Percentiles rank a stretch among this genome's conserved stretches.
phyloP scores from a whole-genome alignment of 2,797 vertebrate genomes.

The Xenopus petersii region DNA sequence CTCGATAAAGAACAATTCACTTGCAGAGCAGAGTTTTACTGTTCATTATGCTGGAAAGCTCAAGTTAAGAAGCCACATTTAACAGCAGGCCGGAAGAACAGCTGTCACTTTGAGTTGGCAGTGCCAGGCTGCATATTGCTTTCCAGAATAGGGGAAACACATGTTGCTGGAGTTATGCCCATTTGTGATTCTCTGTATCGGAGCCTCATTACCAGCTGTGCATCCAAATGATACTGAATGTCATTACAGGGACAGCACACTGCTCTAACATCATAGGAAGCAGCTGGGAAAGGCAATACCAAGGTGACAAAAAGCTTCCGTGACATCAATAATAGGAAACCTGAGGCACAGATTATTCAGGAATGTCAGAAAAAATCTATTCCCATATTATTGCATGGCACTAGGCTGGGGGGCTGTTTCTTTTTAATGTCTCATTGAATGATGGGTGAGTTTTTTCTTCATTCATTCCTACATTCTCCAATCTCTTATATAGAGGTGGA shows the following conservation, averaged over 20 bases:
- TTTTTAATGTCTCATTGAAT: too few species aligned
- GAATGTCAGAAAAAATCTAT: not conserved
- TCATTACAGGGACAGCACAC: conserved; percentile 1
- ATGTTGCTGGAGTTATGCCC: conserved; percentile 18
- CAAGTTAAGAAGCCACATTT: conserved; percentile 37
- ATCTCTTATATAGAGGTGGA: too few species aligned
- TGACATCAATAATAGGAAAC: conserved; percentile 15
- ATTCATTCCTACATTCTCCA: too few species aligned
- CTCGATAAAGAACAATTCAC: conserved; percentile 38
- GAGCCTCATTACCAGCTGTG: conserved; percentile 24
- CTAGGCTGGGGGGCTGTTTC: not conserved
- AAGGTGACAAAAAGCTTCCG: conserved; percentile 15
- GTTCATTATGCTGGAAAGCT: conserved; percentile 39
- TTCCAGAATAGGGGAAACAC: conserved; percentile 4
- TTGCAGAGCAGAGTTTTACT: conserved; percentile 37
- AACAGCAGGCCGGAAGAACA: conserved; percentile 34
- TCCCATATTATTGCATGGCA: too few species aligned
- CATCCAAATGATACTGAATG: conserved; percentile 15
- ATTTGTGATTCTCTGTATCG: not conserved
- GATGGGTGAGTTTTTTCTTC: too few species aligned
- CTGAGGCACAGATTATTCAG: not conserved
- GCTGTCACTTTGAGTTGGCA: not conserved
- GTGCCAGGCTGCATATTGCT: conserved; percentile 23
- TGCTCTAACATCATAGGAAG: conserved; percentile 1
- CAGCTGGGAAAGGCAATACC: conserved; percentile 22